phyloP scores from a whole-genome alignment of 2,113 vertebrate genomes.

The Pagrus major region DNA sequence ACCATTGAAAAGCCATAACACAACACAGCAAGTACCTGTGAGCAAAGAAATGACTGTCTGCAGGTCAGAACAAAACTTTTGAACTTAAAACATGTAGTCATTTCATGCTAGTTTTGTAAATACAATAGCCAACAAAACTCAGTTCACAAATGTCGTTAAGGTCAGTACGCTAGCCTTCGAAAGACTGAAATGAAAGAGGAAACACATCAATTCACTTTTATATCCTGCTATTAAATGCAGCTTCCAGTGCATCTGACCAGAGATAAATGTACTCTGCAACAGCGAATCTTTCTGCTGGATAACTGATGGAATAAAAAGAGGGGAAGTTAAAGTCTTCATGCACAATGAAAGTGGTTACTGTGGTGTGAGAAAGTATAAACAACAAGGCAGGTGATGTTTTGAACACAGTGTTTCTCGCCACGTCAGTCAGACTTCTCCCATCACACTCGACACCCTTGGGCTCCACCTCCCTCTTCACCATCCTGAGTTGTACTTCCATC shows the following conservation, averaged over 20 bases:
- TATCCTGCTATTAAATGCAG: constrained; percentile 6
- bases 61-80: background rate
- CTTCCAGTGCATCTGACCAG: background rate
- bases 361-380: background rate
- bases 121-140: background rate
- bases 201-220: background rate
- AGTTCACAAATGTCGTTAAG: background rate
- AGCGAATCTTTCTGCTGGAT: background rate
- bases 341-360: background rate
- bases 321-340: background rate
- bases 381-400: constrained; percentile 20
- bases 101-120: background rate
- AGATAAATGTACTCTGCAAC: constrained; percentile 10
- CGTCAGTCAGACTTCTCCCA: background rate
- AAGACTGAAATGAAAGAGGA: background rate
- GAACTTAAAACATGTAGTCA: background rate
- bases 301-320: background rate
- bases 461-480: background rate
- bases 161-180: background rate
- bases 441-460: background rate
- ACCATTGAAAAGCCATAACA: background rate
- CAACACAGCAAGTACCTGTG: background rate
- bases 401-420: background rate
- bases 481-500: background rate
- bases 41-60: background rate